Evolutionary conservation across 2,888 invertebrate genomes (phyloP).

Genomic region (Unio pictorum): DNA sequence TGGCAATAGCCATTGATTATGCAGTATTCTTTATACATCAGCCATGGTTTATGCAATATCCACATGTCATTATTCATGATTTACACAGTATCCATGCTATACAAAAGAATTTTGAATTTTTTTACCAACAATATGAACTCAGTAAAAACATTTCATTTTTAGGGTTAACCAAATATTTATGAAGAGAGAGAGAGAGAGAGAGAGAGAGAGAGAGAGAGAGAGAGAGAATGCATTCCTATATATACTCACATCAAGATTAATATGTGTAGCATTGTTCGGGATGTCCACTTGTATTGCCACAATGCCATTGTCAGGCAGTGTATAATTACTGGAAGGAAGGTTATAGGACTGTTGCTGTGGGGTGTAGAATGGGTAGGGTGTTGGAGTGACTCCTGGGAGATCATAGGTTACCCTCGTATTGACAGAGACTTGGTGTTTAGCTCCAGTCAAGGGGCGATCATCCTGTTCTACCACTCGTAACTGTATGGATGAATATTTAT

Average conservation of each 20-base stretch:
- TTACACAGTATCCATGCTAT: no score
- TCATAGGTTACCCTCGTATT: constrained; percentile 38
- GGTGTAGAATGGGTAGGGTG: constrained; percentile 32
- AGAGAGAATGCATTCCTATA: constrained; percentile 1
- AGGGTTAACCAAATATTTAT: no score
- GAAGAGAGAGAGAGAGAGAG: constrained; percentile 4
- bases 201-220: constrained; percentile 9
- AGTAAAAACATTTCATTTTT: no score
- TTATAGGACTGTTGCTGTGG: constrained; percentile 30
- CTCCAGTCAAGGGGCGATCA: constrained; percentile 52
- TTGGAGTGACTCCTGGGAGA: constrained; percentile 21
- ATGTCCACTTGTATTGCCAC: constrained; percentile 48
- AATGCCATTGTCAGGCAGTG: constrained; percentile 48
- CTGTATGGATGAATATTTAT: constrained; percentile 32
- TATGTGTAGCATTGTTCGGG: constrained; percentile 48
- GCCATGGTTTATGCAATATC: no score
- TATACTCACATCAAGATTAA: constrained; percentile 41
- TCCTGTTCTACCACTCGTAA: constrained; percentile 63
- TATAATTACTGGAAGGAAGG: constrained; percentile 27
- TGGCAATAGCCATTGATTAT: no score
- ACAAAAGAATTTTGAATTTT: no score
- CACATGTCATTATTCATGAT: no score
- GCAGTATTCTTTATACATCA: no score
- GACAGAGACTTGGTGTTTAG: constrained; percentile 26
- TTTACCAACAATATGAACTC: no score